These are phyloP conservation scores for Steatornis caripensis DNA, from an alignment of 2,113 vertebrate genomes.

Conservation along the genomic window DNA sequence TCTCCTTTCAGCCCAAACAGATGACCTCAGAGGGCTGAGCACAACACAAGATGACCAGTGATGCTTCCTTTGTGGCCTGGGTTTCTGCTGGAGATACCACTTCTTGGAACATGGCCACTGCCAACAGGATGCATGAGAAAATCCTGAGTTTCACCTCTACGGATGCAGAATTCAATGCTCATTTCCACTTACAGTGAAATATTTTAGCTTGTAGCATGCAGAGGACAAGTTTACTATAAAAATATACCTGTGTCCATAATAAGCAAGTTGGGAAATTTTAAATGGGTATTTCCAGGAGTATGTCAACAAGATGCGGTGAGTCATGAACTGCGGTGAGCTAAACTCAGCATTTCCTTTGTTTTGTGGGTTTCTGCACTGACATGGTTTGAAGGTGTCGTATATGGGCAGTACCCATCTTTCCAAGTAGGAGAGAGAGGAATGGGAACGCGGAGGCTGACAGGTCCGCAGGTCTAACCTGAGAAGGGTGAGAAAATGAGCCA, in stretches of 20 bases:
- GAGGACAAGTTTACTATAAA: not conserved
- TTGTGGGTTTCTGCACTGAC: not conserved
- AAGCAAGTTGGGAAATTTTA: not conserved
- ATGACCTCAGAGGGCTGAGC: not conserved
- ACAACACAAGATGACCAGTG: not conserved
- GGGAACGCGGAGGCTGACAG: not conserved
- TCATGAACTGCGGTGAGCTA: not conserved
- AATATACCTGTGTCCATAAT: not conserved
- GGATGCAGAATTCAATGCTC: not conserved
- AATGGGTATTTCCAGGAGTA: slow-evolving; percentile 3
- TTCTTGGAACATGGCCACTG: accelerated
- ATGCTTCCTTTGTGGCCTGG: not conserved
- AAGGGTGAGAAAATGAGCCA: not conserved
- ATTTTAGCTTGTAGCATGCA: not conserved
- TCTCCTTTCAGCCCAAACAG: not conserved
- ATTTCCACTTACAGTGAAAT: not conserved
- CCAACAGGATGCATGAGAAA: not conserved
- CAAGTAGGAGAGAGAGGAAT: not conserved
- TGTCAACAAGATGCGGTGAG: not conserved
- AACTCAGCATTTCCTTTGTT: slow-evolving; percentile 14
- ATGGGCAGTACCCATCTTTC: accelerated
- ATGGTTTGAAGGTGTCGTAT: not conserved
- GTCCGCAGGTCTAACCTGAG: not conserved
- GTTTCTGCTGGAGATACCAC: not conserved
- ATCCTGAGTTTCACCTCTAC: accelerated